Evolutionary conservation across 2,888 invertebrate genomes (phyloP), one percentile per base, ranked within the genome.

Genomic region (Rhingia rostrata): DNA sequence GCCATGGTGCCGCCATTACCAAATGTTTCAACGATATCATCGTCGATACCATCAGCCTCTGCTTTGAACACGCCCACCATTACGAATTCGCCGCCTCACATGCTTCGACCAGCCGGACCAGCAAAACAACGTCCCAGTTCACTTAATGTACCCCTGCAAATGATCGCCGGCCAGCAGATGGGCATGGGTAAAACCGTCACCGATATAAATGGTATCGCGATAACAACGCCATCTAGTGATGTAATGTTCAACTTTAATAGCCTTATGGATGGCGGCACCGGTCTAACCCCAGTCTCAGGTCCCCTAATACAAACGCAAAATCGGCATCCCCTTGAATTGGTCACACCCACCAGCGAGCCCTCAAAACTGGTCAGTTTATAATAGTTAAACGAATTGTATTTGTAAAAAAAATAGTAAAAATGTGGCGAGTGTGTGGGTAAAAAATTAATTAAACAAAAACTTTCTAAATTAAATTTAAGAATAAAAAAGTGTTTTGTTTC

Each of bases 211-310:
- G 97, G 97, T 73, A 94, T 97, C 86, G 94, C 96, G 88, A 97
- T 97, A 88, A 95, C 95, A 86, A 97, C 97, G 9, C 98, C 98
- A 0, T 96, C 97, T 84, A 95, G 95, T 88, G 97, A 97, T 63
- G 95, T 97, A 87, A 95, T 95, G 88, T 97, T 97, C 92, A 97
- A 97, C 92, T 97, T 97, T 91, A 98, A 98, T 89, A 96, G 96
- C 87, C 93, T 98, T 81, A 97, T 98, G 96, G 97, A 97, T 88
- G 97, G 97, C 63, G 97, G 97, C 88, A 97, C 98, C 2, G 97
- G 98, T 0, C 92, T 98, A 60, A 98, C 98, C 6, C 98, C 98
- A 0, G 96, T 97, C 41, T 94, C 94, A 60, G 94, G 94, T 72
- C 95, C 96, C 1, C 89, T 95, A 67, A 92, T 94, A 87, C 95